Evolutionary conservation across 2,888 invertebrate species (phyloP).

Genomic region (Urechis unicinctus): DNA sequence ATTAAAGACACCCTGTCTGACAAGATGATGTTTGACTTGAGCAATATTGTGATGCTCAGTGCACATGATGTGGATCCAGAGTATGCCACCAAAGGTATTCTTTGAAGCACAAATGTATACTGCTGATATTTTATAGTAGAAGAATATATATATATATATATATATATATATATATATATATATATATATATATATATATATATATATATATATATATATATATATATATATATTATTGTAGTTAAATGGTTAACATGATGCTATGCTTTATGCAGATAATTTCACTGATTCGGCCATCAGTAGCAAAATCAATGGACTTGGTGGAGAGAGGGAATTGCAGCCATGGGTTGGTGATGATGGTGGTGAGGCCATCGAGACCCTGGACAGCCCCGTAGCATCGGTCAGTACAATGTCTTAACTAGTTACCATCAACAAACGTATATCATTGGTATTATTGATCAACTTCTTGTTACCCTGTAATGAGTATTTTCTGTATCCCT

Average conservation of each 20-base stretch:
- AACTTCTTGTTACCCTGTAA: too few species aligned
- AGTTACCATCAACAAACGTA: too few species aligned
- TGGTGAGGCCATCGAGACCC: constrained; percentile 24
- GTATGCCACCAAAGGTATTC: constrained; percentile 72
- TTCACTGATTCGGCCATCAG: constrained; percentile 87
- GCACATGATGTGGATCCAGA: constrained; percentile 81
- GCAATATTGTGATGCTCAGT: constrained; percentile 76
- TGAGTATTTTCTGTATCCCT: too few species aligned
- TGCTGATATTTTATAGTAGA: too few species aligned
- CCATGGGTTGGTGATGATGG: constrained; percentile 52
- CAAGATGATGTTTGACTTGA: constrained; percentile 73
- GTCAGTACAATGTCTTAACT: background rate
- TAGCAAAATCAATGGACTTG: constrained; percentile 63
- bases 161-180: too few species aligned
- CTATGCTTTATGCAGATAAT: constrained; percentile 50
- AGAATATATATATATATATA: too few species aligned
- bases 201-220: too few species aligned
- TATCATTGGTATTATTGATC: too few species aligned
- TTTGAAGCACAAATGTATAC: too few species aligned
- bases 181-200: too few species aligned
- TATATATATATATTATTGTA: too few species aligned
- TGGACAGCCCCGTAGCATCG: background rate
- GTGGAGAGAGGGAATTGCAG: constrained; percentile 72
- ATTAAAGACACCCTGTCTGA: constrained; percentile 50
- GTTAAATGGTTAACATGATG: too few species aligned